These are phyloP conservation scores for Trichechus manatus DNA, from an alignment of 2,113 vertebrate genomes.

Conservation along the genomic window DNA sequence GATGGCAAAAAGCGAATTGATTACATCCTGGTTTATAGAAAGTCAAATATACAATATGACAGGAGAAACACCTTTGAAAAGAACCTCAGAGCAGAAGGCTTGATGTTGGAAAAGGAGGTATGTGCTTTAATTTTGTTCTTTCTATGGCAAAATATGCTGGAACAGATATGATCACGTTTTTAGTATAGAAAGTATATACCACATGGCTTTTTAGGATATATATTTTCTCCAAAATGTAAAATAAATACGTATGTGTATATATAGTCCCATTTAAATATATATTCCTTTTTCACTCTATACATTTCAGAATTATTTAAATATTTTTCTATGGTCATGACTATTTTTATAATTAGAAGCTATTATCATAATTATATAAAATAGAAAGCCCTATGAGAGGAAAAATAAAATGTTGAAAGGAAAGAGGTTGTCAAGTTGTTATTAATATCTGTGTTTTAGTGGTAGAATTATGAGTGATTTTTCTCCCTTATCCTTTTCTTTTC, in stretches of 20 bases:
- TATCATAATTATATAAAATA: background rate
- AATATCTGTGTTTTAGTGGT: background rate
- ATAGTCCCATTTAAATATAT: background rate
- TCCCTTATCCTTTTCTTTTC: background rate
- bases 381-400: background rate
- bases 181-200: background rate
- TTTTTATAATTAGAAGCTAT: conserved; percentile 16
- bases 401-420: background rate
- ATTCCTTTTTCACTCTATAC: background rate
- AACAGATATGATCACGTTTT: background rate
- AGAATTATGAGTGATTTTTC: background rate
- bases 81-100: conserved; percentile 96
- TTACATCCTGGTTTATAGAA: conserved; percentile 99
- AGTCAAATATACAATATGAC: conserved; percentile 96
- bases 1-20: conserved; percentile 98
- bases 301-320: conserved; percentile 44
- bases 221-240: conserved; percentile 40
- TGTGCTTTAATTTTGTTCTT: conserved; percentile 46
- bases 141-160: background rate
- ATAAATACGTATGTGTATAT: background rate
- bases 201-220: background rate
- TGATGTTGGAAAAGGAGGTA: conserved; percentile 99
- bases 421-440: background rate
- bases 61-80: conserved; percentile 98
- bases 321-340: conserved; percentile 46